Conservation (phyloP, 2,113 vertebrate genomes). For the Lepus europaeus region DNA sequence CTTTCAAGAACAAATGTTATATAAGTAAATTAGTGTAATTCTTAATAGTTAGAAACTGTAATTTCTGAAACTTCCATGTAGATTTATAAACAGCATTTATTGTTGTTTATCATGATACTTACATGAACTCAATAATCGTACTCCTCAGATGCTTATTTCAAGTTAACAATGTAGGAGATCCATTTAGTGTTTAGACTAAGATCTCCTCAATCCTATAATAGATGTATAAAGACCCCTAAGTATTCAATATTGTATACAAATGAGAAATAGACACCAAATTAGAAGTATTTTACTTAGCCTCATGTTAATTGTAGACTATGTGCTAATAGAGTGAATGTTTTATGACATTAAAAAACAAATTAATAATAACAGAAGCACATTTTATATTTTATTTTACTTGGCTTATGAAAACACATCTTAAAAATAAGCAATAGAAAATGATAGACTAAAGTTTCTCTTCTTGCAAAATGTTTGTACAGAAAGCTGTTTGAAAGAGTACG, state of each 20-base stretch:
- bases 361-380: not conserved
- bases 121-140: not conserved
- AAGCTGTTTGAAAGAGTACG: not conserved
- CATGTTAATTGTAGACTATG: not conserved
- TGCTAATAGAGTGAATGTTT: not conserved
- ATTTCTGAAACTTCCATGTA: not conserved
- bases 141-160: not conserved
- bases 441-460: not conserved
- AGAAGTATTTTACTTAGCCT: too few species aligned
- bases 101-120: not conserved
- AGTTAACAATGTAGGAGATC: not conserved
- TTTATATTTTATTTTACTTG: not conserved
- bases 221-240: not conserved
- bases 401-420: not conserved
- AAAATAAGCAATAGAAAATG: not conserved
- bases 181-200: not conserved
- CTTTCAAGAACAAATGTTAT: not conserved
- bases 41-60: not conserved
- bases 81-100: not conserved
- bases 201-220: not conserved
- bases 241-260: not conserved
- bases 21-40: not conserved
- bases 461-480: slow-evolving; percentile 37
- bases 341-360: not conserved
- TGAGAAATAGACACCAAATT: not conserved